A percentile compares a stretch with the other conserved stretches of the same genome.
These are phyloP conservation scores for Penaeus monodon DNA, from an alignment of 2,888 invertebrate genomes.

Conservation along the genomic window DNA sequence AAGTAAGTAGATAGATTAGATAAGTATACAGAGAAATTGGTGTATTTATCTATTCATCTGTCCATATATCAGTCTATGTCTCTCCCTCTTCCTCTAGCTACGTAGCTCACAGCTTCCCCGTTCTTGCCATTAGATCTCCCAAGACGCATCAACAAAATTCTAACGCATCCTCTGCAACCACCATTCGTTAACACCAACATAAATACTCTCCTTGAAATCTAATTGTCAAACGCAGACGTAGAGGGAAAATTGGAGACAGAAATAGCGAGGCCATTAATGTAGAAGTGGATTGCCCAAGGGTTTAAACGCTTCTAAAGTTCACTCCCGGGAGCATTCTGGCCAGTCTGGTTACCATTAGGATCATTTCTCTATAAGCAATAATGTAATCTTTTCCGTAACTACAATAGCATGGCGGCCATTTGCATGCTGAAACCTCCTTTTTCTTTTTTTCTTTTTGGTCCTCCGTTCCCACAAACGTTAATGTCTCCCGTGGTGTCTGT, in stretches of 20 bases:
- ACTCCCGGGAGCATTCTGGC: slow-evolving; percentile 4
- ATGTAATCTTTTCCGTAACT: slow-evolving; percentile 1
- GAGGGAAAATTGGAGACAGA: neutral
- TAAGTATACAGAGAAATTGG: no score
- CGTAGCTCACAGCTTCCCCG: no score
- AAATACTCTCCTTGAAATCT: neutral
- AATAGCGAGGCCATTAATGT: neutral
- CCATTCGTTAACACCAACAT: neutral
- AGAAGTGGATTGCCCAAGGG: neutral
- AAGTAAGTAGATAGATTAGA: no score
- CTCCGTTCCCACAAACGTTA: neutral
- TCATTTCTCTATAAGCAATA: slow-evolving; percentile 26
- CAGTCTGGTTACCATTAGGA: neutral
- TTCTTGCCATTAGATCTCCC: no score
- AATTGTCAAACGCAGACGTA: neutral
- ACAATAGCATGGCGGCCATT: slow-evolving; percentile 2
- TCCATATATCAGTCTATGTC: no score
- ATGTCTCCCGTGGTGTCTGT: neutral
- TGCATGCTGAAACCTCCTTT: neutral
- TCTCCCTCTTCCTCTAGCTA: no score
- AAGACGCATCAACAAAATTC: no score
- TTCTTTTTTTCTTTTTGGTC: neutral
- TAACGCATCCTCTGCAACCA: no score
- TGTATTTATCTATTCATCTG: no score
- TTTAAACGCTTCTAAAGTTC: neutral